Conservation (phyloP, 2,888 invertebrate species). For the Caenorhabditis japonica region DNA sequence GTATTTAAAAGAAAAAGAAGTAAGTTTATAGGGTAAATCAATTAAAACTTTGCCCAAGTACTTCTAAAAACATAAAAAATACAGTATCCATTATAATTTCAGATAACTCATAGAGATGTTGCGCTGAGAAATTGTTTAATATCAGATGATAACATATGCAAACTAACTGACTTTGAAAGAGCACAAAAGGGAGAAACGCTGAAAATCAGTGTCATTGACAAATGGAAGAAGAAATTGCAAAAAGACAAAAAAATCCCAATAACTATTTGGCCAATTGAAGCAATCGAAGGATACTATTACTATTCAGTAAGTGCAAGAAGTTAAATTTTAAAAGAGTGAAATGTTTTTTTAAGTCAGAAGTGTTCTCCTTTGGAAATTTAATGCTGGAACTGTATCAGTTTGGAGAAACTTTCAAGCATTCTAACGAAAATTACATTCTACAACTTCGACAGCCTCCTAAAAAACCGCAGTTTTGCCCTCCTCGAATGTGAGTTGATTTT, state of each 20-base stretch:
- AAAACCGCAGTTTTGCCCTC: not conserved
- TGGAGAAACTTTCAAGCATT: too few relatives aligned
- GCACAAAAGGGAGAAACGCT: constrained; percentile 22
- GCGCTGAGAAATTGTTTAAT: constrained; percentile 36
- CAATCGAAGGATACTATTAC: constrained; percentile 11
- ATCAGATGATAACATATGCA: constrained; percentile 1
- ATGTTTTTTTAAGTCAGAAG: constrained; percentile 32
- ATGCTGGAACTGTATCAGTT: constrained; percentile 13
- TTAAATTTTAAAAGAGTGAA: not conserved
- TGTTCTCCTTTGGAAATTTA: constrained; percentile 31
- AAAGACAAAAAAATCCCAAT: constrained; percentile 8
- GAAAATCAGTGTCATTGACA: not conserved
- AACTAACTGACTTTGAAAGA: constrained; percentile 37
- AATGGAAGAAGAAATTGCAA: not conserved
- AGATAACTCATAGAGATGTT: constrained; percentile 39
- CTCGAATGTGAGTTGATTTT: not conserved
- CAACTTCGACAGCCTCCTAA: not conserved
- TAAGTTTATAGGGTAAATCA: not conserved
- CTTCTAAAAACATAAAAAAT: too few relatives aligned
- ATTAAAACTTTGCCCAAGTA: too few relatives aligned
- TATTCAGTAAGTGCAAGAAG: constrained; percentile 30
- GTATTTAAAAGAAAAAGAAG: constrained; percentile 13
- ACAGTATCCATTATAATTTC: not conserved
- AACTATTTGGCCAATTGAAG: constrained; percentile 20
- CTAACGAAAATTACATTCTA: not conserved